phyloP scores from a whole-genome alignment of 2,888 invertebrate species.

The Galerucella nymphaeae region DNA sequence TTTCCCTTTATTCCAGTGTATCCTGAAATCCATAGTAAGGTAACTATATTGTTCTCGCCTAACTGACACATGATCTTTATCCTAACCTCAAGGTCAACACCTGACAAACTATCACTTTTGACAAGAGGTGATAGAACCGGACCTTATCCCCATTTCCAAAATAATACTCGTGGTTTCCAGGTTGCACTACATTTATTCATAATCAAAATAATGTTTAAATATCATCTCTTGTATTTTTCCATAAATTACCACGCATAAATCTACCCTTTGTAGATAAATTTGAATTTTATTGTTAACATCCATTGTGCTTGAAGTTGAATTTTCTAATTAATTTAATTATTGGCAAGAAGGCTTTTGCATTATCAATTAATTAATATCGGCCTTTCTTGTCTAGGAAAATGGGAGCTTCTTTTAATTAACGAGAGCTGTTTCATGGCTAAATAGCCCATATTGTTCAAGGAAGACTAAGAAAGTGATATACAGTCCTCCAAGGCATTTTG shows the following conservation, averaged over 20 bases:
- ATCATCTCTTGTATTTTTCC: too few relatives aligned
- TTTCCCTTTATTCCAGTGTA: too few relatives aligned
- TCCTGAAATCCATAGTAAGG: too few relatives aligned
- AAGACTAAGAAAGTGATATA: conserved; percentile 28
- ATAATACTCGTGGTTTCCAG: too few relatives aligned
- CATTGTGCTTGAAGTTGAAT: conserved; percentile 23
- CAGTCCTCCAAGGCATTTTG: conserved; percentile 5
- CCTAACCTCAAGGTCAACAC: too few relatives aligned
- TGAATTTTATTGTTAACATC: conserved; percentile 20
- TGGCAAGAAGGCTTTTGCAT: conserved; percentile 36
- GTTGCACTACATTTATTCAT: too few relatives aligned
- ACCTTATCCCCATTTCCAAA: too few relatives aligned
- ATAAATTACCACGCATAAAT: conserved; percentile 3
- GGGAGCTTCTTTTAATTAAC: conserved; percentile 42
- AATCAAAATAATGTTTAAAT: too few relatives aligned
- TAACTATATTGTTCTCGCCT: too few relatives aligned
- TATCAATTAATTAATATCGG: conserved; percentile 43
- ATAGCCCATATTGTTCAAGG: conserved; percentile 33
- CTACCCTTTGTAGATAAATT: conserved; percentile 14
- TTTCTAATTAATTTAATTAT: conserved; percentile 42
- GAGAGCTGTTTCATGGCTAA: conserved; percentile 26
- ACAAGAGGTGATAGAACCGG: too few relatives aligned
- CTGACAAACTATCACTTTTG: too few relatives aligned
- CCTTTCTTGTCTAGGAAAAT: conserved; percentile 31
- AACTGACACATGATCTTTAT: too few relatives aligned